Base-by-base conservation (phyloP, 2,888 invertebrate species). In the Xylophagus ater region DNA sequence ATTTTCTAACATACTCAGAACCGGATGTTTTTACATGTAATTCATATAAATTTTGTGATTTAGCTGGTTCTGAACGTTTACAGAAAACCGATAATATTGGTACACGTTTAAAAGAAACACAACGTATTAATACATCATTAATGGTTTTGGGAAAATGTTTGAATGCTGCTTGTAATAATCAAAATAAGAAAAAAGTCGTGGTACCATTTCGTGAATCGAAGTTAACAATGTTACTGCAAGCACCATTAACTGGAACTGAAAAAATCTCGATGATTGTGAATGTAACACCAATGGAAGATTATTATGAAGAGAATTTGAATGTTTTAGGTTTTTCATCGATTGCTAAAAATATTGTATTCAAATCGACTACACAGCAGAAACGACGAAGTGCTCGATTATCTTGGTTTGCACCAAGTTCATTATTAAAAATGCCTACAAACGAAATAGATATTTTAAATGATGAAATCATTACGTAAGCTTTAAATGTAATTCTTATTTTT, bases 41-140 rank as follows among this genome's bases (percentile, higher is more conserved):
- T 45, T 45, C 75, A 34, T 70, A 92, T 47, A 79, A 86, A 1
- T 81, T 96, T 52, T 92, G 88, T 63, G 94, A 94, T 68, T 66
- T 96, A 47, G 94, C 94, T 30, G 94, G 94, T 0, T 78, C 85
- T 12, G 93, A 93, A 60, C 72, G 89, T 3, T 69, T 75, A 1
- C 75, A 78, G 29, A 85, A 81, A 53, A 81, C 84, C 0, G 64
- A 71, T 34, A 82, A 82, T 58, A 68, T 70, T 2, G 85, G 82
- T 26, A 73, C 75, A 4, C 67, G 88, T 7, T 66, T 89, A 45
- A 76, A 74, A 46, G 94, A 94, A 66, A 85, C 89, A 0, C 78
- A 82, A 37, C 81, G 79, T 47, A 96, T 96, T 49, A 94, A 96
- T 65, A 78, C 78, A 0, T 92, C 92, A 2, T 69, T 96, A 7